Percentiles rank a stretch among this genome's conserved stretches.
Evolutionary conservation across 2,888 invertebrate genomes (phyloP).

Genomic region (Zele albiditarsus): DNA sequence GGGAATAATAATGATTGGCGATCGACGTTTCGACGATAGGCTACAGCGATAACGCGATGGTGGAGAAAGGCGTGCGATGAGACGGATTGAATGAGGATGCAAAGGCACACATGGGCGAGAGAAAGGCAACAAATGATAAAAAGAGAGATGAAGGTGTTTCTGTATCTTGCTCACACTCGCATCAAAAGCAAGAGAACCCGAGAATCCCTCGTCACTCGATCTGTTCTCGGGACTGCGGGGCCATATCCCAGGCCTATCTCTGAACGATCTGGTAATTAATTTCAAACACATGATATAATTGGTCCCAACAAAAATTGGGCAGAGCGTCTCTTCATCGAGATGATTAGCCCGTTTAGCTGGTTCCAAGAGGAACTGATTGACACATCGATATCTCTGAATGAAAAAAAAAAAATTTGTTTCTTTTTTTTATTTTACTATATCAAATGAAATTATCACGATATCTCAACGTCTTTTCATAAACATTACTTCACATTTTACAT

Average conservation of each 20-base stretch:
- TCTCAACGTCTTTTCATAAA: background rate
- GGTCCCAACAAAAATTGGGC: conserved; percentile 64
- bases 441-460: conserved; percentile 19
- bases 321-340: conserved; percentile 51
- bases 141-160: conserved; percentile 2
- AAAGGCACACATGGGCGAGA: conserved; percentile 23
- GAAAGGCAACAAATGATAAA: conserved; percentile 14
- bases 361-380: conserved; percentile 49
- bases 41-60: conserved; percentile 53
- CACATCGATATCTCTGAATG: conserved; percentile 35
- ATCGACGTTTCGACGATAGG: conserved; percentile 55
- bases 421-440: background rate
- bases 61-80: conserved; percentile 46
- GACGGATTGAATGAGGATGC: conserved; percentile 41
- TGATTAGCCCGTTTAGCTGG: conserved; percentile 56
- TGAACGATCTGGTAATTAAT: conserved; percentile 69
- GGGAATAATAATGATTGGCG: conserved; percentile 63
- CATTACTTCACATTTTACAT: background rate
- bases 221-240: conserved; percentile 45
- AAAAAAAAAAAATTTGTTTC: conserved; percentile 20
- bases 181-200: conserved; percentile 41
- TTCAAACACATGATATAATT: conserved; percentile 70
- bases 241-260: conserved; percentile 57
- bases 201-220: conserved; percentile 52
- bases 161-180: conserved; percentile 9